Percentiles rank a stretch among this genome's conserved stretches.
Evolutionary conservation across 2,113 vertebrate genomes (phyloP).

Genomic region (Pristiophorus japonicus): DNA sequence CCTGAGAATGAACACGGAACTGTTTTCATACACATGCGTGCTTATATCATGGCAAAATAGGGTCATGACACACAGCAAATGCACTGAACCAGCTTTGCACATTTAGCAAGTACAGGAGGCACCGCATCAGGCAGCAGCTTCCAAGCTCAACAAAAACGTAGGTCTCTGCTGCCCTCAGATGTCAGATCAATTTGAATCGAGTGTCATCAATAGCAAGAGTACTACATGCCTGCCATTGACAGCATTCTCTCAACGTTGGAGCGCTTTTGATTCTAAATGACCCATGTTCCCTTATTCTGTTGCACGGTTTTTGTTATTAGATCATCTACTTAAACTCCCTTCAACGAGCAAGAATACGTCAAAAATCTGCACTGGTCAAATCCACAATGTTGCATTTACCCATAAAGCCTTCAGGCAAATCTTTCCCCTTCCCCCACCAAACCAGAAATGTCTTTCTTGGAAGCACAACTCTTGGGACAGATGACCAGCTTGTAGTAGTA

Average conservation of each 20-base stretch:
- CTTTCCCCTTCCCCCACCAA: not conserved
- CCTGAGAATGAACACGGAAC: not conserved
- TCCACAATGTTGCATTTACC: not conserved
- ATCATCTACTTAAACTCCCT: not conserved
- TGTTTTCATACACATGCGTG: not conserved
- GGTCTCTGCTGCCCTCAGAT: slow-evolving; percentile 5
- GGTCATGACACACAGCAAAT: not conserved
- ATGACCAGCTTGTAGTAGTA: not conserved
- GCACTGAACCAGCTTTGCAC: not conserved
- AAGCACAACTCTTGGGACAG: not conserved
- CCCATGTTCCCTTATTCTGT: not conserved
- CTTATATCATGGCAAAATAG: not conserved
- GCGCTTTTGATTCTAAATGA: not conserved
- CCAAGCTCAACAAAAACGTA: slow-evolving; percentile 8
- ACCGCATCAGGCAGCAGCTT: not conserved
- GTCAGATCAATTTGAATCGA: not conserved
- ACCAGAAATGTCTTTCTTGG: not conserved
- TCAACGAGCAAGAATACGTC: not conserved
- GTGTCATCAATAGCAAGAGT: not conserved
- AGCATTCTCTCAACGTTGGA: not conserved
- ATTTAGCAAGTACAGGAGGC: slow-evolving; percentile 2
- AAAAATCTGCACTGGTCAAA: not conserved
- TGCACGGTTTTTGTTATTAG: not conserved
- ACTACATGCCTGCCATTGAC: not conserved
- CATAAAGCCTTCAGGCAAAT: not conserved